Base-by-base conservation (phyloP, 2,888 invertebrate species). In the Saturnia japonica region DNA sequence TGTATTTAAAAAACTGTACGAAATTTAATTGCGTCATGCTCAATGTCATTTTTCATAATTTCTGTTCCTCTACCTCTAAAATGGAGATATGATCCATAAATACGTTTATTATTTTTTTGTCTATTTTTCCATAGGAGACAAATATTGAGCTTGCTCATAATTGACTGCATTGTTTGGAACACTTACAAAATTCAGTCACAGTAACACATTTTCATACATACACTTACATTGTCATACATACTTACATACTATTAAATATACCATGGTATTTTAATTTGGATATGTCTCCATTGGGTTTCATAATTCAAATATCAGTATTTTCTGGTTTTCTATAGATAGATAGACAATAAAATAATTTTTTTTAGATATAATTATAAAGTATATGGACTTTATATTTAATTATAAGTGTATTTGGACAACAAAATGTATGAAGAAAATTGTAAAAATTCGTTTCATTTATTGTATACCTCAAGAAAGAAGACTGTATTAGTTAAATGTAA, bases 391-490 rank as follows among this genome's bases (percentile, higher is more conserved):
- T 68, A 42, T 42, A 28, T 51, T 68, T 74, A 74, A 67, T 22
- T 54, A n/a, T 72, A 73, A 74, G 71, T 71, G 68, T 45, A 72
- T 72, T 75, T 71, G 68, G 70, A 71, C 60, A 71, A 75, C 72
- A 72, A 74, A 73, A 73, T 28, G 42, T 66, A 70, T 73, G 70
- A 71, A 78, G 76, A 77, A 76, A 74, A 76, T 69, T 57, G 3
- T 40, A 73, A 73, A 73, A 43, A 75, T 67, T 77, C 72, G 89
- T 91, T 91, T 91, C 82, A 91, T 91, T 92, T 85, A 75, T 77
- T 91, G 90, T 91, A 34, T 34, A 91, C 91, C 90, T 91, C 78
- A 91, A 92, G 92, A 85, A 91, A 90, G 92, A 93, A 93, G 92
- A 93, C 74, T 93, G 91, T 92, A 42, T 71, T 74, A 76, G 76